phyloP scores from a whole-genome alignment of 2,888 invertebrate genomes.

The Aethes cnicana region DNA sequence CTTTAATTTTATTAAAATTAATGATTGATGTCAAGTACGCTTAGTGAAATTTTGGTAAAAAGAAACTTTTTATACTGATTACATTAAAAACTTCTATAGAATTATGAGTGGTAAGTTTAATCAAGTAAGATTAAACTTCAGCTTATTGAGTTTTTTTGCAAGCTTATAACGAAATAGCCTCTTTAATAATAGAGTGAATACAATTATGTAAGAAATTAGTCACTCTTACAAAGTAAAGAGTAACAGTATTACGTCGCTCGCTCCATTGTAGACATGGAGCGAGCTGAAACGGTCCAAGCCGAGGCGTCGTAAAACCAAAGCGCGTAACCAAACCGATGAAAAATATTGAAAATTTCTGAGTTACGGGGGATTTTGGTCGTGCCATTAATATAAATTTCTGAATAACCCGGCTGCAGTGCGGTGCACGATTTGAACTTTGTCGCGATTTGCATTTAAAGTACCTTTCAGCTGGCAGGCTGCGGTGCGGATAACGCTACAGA shows the following conservation, averaged over 20 bases:
- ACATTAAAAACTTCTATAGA: too few relatives aligned
- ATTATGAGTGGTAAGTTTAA: too few relatives aligned
- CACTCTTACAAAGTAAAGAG: conserved; percentile 10
- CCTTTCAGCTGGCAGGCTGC: conserved; percentile 55
- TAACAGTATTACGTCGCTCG: too few relatives aligned
- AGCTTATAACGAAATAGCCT: too few relatives aligned
- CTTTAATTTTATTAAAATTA: too few relatives aligned
- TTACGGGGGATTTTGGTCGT: conserved; percentile 24
- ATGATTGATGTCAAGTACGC: too few relatives aligned
- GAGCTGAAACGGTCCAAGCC: conserved; percentile 19
- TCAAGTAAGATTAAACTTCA: too few relatives aligned
- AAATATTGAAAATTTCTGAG: conserved; percentile 28
- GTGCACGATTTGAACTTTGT: conserved; percentile 49
- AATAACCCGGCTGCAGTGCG: conserved; percentile 47
- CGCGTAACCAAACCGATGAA: conserved; percentile 17
- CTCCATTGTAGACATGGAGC: conserved; percentile 5
- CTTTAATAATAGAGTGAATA: too few relatives aligned
- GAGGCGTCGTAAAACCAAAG: conserved; percentile 19
- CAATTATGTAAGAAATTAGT: too few relatives aligned
- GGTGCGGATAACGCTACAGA: conserved; percentile 28
- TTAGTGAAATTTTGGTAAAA: too few relatives aligned
- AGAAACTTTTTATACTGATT: too few relatives aligned
- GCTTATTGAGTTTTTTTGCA: too few relatives aligned
- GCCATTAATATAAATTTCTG: conserved; percentile 39
- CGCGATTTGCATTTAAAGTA: conserved; percentile 68